These are phyloP conservation scores for Nibea coibor DNA, from an alignment of 2,113 vertebrate species.

Conservation along the genomic window DNA sequence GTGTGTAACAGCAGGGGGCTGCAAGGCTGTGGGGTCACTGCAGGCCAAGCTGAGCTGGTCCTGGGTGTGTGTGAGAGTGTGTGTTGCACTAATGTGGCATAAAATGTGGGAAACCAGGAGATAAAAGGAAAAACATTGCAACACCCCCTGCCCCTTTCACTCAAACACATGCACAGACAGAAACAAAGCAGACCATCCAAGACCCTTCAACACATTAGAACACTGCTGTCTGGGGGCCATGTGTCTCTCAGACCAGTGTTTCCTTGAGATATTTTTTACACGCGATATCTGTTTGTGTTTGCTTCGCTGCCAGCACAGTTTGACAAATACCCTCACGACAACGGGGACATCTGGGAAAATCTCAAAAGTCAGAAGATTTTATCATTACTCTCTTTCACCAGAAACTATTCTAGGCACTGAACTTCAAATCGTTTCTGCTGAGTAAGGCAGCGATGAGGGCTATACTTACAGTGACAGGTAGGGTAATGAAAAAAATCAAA, in stretches of 20 bases:
- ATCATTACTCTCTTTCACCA: background rate
- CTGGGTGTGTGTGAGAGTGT: constrained; percentile 24
- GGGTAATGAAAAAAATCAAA: background rate
- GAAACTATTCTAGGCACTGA: background rate
- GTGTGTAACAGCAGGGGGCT: constrained; percentile 72
- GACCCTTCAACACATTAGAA: background rate
- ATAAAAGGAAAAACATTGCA: constrained; percentile 12
- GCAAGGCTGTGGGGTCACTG: constrained; percentile 41
- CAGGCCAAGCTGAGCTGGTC: constrained; percentile 33
- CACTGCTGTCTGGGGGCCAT: background rate
- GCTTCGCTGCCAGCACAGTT: background rate
- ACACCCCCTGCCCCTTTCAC: background rate
- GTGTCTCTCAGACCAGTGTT: background rate
- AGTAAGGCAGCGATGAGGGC: background rate
- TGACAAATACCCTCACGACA: background rate
- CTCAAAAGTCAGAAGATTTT: background rate
- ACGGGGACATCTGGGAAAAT: background rate
- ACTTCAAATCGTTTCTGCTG: background rate
- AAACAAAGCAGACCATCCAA: background rate
- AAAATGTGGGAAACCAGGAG: constrained; percentile 7
- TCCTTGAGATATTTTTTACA: background rate
- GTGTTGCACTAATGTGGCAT: constrained; percentile 14
- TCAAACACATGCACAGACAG: background rate
- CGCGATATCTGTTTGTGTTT: background rate
- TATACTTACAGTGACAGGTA: constrained; percentile 5